Base-by-base conservation (phyloP, 2,113 vertebrate species). In the Furnarius figulus region DNA sequence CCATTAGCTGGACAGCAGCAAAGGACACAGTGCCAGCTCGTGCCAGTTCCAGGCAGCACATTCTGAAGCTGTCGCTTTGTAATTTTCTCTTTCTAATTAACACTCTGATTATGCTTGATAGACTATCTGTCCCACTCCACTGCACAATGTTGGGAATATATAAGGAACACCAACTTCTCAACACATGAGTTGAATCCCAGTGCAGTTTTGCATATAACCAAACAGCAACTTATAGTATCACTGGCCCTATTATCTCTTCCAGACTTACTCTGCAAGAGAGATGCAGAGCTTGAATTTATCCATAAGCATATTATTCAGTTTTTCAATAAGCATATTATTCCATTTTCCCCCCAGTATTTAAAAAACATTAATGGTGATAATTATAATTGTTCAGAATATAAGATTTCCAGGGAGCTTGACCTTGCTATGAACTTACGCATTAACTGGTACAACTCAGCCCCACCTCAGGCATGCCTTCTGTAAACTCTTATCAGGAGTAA, bases 281-380 rank as follows among this genome's bases (percentile, higher is more conserved):
- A 70, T 7, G 44, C 20, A 46, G 39, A 27, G 22, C 22, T 84
- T 68, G 22, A 62, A 33, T 67, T 82, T 79, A 68, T 72, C 61
- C 68, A 47, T 58, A 70, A 74, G 4, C 20, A 91, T 33, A 7
- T 79, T 49, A 56, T 2, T 61, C 0, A 20, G 12, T 42, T 42
- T 42, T 62, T n/a, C n/a, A n/a, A 47, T 58, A 70, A 74, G 4
- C 20, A 91, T 33, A 7, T 79, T 49, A 56, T 2, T 61, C 0
- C 0, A 20, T 42, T 62, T 61, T 1, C 1, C 0, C 4, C 21
- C 61, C 19, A 40, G 1, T 62, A 88, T 52, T 87, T 61, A 25
- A 53, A 67, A 84, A 78, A 19, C 20, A 62, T 15, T 16, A 56
- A 52, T 14, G 28, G 7, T 39, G 24, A 77, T 65, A 49, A 85